phyloP scores from a whole-genome alignment of 2,113 vertebrate species.

The Micronycteris hirsuta region DNA sequence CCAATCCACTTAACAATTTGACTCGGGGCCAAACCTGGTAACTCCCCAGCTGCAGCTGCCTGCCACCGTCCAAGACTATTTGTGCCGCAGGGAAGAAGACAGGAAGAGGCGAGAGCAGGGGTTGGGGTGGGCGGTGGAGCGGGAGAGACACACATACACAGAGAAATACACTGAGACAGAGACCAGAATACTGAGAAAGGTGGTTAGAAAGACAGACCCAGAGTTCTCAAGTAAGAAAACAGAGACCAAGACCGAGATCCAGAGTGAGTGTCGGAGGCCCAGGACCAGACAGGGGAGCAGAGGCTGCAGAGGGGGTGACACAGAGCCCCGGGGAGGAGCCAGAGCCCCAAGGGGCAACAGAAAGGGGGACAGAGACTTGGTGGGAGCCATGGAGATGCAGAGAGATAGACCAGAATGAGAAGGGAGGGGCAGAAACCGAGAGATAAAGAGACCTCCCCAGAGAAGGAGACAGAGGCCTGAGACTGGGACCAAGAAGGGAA shows the following conservation, averaged over 20 bases:
- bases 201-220: neutral
- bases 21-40: neutral
- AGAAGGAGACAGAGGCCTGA: neutral
- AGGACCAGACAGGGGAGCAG: neutral
- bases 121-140: too few relatives aligned
- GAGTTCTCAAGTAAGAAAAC: neutral
- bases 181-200: neutral
- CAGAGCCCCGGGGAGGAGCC: neutral
- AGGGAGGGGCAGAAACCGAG: neutral
- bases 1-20: neutral
- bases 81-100: neutral
- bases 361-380: neutral
- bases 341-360: neutral
- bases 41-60: neutral
- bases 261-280: accelerated
- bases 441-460: neutral
- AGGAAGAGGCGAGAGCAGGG: neutral
- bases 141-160: neutral
- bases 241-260: neutral
- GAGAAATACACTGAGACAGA: neutral
- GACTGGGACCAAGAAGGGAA: neutral
- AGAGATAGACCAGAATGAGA: neutral
- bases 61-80: neutral
- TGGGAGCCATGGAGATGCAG: too few relatives aligned
- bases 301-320: neutral